Percentiles rank a stretch among this genome's conserved stretches.
Conservation (phyloP, 2,797 vertebrate species). For the Onychomys leucogaster region DNA sequence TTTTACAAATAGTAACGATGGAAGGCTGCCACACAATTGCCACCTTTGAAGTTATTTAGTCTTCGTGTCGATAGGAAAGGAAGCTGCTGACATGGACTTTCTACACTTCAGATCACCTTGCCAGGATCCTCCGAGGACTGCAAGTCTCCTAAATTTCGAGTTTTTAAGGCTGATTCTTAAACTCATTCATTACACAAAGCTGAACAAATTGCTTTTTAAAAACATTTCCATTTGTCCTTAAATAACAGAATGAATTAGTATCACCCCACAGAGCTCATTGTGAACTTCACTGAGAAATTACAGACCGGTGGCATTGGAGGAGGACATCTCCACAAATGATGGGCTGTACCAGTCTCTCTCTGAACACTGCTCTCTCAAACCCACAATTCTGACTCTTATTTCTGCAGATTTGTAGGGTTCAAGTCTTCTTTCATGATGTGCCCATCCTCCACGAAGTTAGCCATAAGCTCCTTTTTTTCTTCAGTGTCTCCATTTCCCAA, state of each 20-base stretch:
- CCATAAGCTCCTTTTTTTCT: constrained; percentile 14
- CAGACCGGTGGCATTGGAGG: not conserved
- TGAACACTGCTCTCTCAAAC: not conserved
- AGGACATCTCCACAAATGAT: not conserved
- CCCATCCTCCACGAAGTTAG: not conserved
- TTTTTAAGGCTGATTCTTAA: constrained; percentile 46
- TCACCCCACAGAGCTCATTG: not conserved
- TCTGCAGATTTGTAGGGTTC: not conserved
- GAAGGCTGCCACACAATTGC: not conserved
- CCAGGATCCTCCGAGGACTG: not conserved
- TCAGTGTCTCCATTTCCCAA: constrained; percentile 49
- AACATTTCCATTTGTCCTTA: constrained; percentile 28
- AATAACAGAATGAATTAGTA: not conserved
- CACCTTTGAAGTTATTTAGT: constrained; percentile 16
- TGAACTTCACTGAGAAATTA: constrained; percentile 25
- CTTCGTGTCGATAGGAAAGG: constrained; percentile 40
- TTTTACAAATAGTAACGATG: constrained; percentile 49
- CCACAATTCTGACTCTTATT: not conserved
- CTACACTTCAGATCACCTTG: constrained; percentile 13
- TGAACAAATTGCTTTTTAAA: not conserved
- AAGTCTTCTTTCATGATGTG: not conserved
- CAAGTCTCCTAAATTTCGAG: not conserved
- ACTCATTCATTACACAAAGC: constrained; percentile 20
- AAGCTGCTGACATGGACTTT: constrained; percentile 32
- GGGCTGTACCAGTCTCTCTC: not conserved